phyloP scores from a whole-genome alignment of 2,797 vertebrate genomes.

The Acrossocheilus fasciatus region DNA sequence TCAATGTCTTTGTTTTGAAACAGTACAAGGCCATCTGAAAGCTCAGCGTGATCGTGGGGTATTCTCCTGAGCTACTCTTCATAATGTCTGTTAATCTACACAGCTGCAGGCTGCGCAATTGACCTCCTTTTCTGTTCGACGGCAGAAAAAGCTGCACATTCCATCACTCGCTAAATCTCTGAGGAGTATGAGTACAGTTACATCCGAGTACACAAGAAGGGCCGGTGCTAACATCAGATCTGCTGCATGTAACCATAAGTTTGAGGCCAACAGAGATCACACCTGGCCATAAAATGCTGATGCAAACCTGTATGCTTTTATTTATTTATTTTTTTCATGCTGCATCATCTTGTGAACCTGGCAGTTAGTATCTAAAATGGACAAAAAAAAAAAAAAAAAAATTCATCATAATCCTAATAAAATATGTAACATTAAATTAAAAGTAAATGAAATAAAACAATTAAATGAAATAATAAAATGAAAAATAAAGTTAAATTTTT shows the following conservation, averaged over 20 bases:
- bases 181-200: neutral
- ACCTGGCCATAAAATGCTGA: neutral
- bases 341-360: neutral
- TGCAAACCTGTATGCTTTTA: neutral
- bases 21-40: slow-evolving; percentile 72
- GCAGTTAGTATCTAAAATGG: no score
- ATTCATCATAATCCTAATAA: neutral
- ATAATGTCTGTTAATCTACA: slow-evolving; percentile 50
- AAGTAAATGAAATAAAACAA: neutral
- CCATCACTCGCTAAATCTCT: slow-evolving; percentile 17
- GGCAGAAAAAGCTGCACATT: slow-evolving; percentile 17
- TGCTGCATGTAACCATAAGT: neutral
- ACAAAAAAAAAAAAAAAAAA: neutral
- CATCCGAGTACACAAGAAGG: neutral
- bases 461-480: neutral
- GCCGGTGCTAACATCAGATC: neutral
- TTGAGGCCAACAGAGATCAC: neutral
- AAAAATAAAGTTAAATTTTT: no score
- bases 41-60: slow-evolving; percentile 68
- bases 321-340: neutral
- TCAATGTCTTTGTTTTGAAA: slow-evolving; percentile 48
- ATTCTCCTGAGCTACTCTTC: slow-evolving; percentile 60
- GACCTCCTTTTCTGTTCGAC: slow-evolving; percentile 31
- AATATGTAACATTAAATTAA: neutral
- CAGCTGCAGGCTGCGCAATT: slow-evolving; percentile 25